Evolutionary conservation across 2,113 vertebrate genomes (phyloP).

Genomic region (Dicentrarchus labrax): DNA sequence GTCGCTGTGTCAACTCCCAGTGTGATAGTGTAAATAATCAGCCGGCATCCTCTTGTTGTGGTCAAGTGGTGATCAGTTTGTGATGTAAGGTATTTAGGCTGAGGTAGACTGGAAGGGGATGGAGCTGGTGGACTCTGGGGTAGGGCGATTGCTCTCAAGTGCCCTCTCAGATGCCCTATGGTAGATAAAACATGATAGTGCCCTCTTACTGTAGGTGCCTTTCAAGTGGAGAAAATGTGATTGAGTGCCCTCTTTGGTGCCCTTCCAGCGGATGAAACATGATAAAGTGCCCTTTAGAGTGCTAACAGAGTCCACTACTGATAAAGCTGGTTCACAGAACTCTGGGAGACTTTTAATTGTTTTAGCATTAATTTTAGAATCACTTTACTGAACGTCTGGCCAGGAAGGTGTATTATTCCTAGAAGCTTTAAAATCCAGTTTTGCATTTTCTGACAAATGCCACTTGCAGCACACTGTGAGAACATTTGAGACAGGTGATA

Average conservation of each 20-base stretch:
- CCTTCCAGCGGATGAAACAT: no score
- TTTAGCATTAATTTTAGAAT: neutral
- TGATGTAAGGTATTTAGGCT: neutral
- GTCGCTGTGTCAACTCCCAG: neutral
- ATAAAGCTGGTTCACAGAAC: neutral
- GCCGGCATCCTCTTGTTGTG: neutral
- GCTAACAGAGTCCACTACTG: no score
- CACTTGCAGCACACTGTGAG: no score
- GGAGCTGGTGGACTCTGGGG: no score
- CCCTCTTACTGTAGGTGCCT: no score
- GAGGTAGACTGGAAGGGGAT: neutral
- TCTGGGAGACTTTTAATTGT: neutral
- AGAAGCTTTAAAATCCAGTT: neutral
- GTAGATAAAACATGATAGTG: no score
- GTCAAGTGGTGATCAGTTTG: neutral
- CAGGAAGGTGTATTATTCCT: neutral
- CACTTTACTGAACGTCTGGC: neutral
- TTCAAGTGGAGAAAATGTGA: no score
- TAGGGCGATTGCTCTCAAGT: no score
- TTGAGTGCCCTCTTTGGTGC: no score
- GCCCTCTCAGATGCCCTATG: no score
- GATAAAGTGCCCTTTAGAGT: no score
- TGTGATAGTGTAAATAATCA: conserved; percentile 4
- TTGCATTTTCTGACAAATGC: neutral
- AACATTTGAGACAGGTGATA: neutral